phyloP scores from a whole-genome alignment of 2,113 vertebrate genomes.

The Pseudorhombus dupliciocellatus region DNA sequence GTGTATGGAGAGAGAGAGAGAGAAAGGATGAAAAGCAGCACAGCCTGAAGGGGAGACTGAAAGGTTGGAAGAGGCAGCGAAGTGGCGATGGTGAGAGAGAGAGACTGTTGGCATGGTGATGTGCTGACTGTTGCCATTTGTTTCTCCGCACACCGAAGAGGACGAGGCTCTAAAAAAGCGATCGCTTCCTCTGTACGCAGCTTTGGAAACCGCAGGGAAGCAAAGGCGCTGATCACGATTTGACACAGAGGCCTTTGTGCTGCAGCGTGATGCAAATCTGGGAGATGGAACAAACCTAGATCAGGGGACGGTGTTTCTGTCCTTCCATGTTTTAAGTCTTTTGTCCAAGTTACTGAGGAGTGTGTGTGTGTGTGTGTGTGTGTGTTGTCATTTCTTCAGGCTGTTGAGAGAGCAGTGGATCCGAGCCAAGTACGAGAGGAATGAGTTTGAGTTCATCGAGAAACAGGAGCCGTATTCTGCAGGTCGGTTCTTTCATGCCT shows the following conservation, averaged over 20 bases:
- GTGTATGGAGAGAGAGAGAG: not conserved
- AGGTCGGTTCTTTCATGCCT: constrained; percentile 77
- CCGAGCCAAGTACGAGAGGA: constrained; percentile 93
- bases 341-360: not conserved
- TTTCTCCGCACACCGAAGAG: constrained; percentile 22
- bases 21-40: constrained; percentile 12
- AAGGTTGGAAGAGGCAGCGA: constrained; percentile 17
- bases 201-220: not conserved
- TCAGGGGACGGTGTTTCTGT: not conserved
- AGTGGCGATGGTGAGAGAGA: constrained; percentile 15
- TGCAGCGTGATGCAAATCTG: not conserved
- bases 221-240: not conserved
- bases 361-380: constrained; percentile 9
- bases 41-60: constrained; percentile 4
- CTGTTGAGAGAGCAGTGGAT: constrained; percentile 97
- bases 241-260: not conserved
- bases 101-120: constrained; percentile 61
- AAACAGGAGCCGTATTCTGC: constrained; percentile 96
- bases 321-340: not conserved
- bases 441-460: constrained; percentile 91
- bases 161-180: constrained; percentile 11
- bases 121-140: constrained; percentile 28
- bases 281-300: not conserved
- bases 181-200: constrained; percentile 4
- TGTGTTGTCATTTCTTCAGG: constrained; percentile 70